These are phyloP conservation scores for Fregata magnificens DNA, from an alignment of 2,113 vertebrate genomes.

Conservation along the genomic window DNA sequence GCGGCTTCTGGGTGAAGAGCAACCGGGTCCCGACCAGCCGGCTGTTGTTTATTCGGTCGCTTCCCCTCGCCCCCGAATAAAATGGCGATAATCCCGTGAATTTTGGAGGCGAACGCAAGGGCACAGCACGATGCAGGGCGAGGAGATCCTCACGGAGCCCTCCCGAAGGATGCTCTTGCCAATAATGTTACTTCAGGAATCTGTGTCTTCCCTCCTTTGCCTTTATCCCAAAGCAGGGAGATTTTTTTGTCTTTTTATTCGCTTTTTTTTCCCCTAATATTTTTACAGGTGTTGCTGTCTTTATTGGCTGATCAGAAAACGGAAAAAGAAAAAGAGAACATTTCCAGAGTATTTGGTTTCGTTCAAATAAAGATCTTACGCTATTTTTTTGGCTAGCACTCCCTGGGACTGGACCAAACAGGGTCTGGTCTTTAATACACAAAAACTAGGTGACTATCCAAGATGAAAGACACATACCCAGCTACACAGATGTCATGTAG, in stretches of 20 bases:
- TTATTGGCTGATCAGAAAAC: background rate
- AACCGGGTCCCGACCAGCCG: fast-evolving
- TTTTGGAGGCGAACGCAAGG: background rate
- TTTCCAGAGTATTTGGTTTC: background rate
- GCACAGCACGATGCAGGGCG: fast-evolving
- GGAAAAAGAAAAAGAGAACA: background rate
- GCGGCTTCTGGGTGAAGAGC: background rate
- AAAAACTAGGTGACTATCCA: background rate
- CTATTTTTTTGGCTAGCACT: background rate
- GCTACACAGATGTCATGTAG: background rate
- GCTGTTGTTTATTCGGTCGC: fast-evolving
- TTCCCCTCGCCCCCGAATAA: background rate
- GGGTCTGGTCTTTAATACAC: background rate
- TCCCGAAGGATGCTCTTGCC: background rate
- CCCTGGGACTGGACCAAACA: background rate
- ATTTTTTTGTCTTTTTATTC: background rate
- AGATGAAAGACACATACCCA: background rate
- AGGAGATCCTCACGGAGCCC: background rate
- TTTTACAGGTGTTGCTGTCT: background rate
- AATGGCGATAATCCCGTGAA: fast-evolving
- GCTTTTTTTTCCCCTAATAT: background rate
- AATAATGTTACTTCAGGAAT: background rate
- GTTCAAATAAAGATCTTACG: background rate
- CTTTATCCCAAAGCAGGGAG: background rate
- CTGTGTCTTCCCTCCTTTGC: background rate